phyloP scores from a whole-genome alignment of 1,140 invertebrate genomes.

The Drosophila eugracilis region DNA sequence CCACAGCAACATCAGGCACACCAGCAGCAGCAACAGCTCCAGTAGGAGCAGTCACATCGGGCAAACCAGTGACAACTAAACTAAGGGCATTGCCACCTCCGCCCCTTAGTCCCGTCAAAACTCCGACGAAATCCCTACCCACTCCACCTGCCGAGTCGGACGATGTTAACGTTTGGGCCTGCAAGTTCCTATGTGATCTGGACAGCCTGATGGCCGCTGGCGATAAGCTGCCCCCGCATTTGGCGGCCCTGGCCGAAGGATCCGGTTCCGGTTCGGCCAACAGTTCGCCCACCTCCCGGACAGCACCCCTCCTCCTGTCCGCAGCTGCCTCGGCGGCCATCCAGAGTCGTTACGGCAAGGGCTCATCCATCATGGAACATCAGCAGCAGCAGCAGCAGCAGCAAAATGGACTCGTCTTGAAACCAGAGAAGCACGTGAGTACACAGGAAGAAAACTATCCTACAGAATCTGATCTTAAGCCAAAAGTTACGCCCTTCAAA shows the following conservation, averaged over 20 bases:
- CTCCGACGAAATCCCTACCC: background rate
- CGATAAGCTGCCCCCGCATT: constrained; percentile 67
- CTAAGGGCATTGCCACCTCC: constrained; percentile 72
- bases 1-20: constrained; percentile 40
- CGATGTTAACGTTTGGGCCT: constrained; percentile 84
- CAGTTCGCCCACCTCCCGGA: constrained; percentile 70
- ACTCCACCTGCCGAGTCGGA: constrained; percentile 32
- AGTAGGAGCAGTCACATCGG: constrained; percentile 15
- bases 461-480: too few species aligned
- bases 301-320: constrained; percentile 74
- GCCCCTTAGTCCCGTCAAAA: constrained; percentile 44
- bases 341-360: constrained; percentile 71
- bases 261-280: constrained; percentile 27
- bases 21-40: constrained; percentile 15
- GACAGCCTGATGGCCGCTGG: constrained; percentile 80
- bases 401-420: constrained; percentile 76
- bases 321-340: constrained; percentile 74
- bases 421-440: constrained; percentile 85
- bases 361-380: constrained; percentile 30
- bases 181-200: constrained; percentile 83
- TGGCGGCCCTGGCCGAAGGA: constrained; percentile 41
- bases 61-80: constrained; percentile 71
- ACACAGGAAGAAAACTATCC: constrained; percentile 14
- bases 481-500: too few species aligned
- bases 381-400: constrained; percentile 58